Conservation (phyloP, 2,888 invertebrate species). For the Chrysopilus asiliformis region DNA sequence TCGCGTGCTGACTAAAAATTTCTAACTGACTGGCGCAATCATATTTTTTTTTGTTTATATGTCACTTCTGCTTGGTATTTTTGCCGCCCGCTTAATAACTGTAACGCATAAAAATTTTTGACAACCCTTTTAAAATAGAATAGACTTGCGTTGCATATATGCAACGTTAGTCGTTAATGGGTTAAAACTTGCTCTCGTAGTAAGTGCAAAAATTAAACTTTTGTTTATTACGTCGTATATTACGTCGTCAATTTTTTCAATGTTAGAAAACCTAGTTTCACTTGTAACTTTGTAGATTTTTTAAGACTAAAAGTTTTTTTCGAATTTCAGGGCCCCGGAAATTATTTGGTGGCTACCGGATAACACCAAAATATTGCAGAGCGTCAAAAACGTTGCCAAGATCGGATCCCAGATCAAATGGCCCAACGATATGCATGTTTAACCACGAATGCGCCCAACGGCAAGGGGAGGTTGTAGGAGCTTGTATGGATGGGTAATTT, state of each 20-base stretch:
- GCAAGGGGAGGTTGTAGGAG: constrained; percentile 71
- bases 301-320: not conserved
- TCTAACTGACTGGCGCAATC: too few species aligned
- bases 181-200: too few species aligned
- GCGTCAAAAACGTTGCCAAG: constrained; percentile 48
- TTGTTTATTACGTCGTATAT: not conserved
- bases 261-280: not conserved
- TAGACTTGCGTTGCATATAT: too few species aligned
- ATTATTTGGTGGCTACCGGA: constrained; percentile 74
- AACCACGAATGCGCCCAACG: constrained; percentile 75
- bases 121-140: too few species aligned
- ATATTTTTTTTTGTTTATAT: too few species aligned
- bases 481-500: constrained; percentile 69
- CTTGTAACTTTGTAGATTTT: not conserved
- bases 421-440: constrained; percentile 82
- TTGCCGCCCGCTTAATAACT: too few species aligned
- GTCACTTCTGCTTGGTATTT: too few species aligned
- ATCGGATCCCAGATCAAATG: constrained; percentile 42
- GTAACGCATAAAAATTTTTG: too few species aligned
- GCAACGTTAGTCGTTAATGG: too few species aligned
- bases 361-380: constrained; percentile 69
- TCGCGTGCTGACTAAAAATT: too few species aligned
- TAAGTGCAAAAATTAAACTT: not conserved
- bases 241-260: not conserved
- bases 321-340: constrained; percentile 42